Base-by-base conservation (phyloP, 2,113 vertebrate species). In the Eidolon helvum region DNA sequence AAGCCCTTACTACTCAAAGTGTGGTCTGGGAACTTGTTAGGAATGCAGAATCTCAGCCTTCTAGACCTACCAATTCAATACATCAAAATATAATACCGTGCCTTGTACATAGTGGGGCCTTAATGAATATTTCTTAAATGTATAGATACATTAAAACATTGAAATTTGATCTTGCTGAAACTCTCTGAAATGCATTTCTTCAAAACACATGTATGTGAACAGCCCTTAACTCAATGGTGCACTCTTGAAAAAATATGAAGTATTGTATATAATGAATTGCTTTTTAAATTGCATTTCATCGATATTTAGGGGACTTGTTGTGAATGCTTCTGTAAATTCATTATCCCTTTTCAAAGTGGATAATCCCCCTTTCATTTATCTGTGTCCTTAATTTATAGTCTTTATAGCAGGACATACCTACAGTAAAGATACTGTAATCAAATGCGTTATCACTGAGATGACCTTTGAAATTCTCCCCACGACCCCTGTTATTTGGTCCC, bases 231-330 rank as follows among this genome's bases (percentile, higher is more conserved):
- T 22, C 79, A 55, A 30, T 55, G 22, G 16, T 82, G 2, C 26
- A 72, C 30, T 43, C 9, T 38, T 71, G 43, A 96, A 84, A 96
- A 53, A 75, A 92, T 2, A 69, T 38, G 35, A 66, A 91, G 45
- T 90, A 28, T 63, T 78, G 9, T 65, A 28, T 14, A 10, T 21
- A 87, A 53, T 65, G 8, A 93, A 83, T 80, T 78, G 3, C 30
- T 87, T 90, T 92, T 78, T 43, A 87, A 91, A 69, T 90, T 85
- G 19, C 22, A 61, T 50, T 83, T 83, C 16, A 87, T 61, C 93
- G 59, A 43, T 75, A 90, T 68, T 85, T 90, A 88, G 84, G 24
- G 33, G 14, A 69, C 30, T 68, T 57, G 15, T 1, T 15, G 2
- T 43, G 65, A 91, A 77, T 69, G n/a, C 50, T 57, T 88, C 18